Evolutionary conservation across 2,113 vertebrate species (phyloP).

Genomic region (Sitta europaea): DNA sequence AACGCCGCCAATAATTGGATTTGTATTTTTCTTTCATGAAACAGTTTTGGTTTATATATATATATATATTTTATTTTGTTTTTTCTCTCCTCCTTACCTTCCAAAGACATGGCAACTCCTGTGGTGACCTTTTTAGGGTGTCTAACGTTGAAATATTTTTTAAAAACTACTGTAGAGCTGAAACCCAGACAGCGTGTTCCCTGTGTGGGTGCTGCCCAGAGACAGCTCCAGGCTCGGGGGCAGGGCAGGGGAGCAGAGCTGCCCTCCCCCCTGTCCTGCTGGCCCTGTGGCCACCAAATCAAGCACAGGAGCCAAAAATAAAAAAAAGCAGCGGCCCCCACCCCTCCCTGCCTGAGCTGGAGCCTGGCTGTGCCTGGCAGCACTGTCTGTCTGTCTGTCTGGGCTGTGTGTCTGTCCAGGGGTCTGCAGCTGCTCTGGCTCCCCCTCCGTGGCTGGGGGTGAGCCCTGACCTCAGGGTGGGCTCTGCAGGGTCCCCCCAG

Average conservation of each 20-base stretch:
- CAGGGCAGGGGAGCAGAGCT: not conserved
- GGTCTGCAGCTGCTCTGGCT: not conserved
- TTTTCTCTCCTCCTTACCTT: not conserved
- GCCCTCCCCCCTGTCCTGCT: not conserved
- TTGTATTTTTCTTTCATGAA: not conserved
- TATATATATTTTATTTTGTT: not conserved
- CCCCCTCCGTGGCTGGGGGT: no score
- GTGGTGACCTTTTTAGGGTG: conserved; percentile 59
- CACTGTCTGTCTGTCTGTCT: not conserved
- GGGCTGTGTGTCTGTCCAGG: not conserved
- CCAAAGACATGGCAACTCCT: conserved; percentile 57
- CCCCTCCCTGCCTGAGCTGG: not conserved
- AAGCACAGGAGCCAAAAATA: not conserved
- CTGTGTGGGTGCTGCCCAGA: not conserved
- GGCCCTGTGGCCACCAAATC: not conserved
- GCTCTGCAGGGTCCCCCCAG: no score
- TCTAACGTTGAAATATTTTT: conserved; percentile 44
- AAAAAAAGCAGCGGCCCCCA: no score
- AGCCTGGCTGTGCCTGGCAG: not conserved
- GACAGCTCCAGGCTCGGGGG: not conserved
- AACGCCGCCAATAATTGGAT: not conserved
- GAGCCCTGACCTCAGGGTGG: conserved; percentile 31
- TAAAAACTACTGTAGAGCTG: conserved; percentile 64
- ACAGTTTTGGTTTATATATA: not conserved
- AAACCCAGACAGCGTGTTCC: not conserved